Base-by-base conservation (phyloP, 2,888 invertebrate species). In the Troilus luridus region DNA sequence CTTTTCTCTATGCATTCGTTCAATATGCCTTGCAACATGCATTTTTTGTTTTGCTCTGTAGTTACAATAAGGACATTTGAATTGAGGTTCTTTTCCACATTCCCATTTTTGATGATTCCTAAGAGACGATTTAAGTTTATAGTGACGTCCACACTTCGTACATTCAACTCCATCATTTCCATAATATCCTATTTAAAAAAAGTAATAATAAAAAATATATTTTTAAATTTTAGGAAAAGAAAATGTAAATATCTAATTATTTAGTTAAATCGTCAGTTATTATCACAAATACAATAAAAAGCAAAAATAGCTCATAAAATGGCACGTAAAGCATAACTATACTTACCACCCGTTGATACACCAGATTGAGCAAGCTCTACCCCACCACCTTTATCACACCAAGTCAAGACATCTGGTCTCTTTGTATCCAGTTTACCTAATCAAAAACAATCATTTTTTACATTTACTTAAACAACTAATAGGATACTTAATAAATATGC, bases 21-120 rank as follows among this genome's bases (percentile, higher is more conserved):
- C 97, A 96, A 97, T 97, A 94, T 97, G 97, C 91, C 97, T 95
- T 91, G 97, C 97, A 94, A 97, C 97, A 94, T 97, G 97, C 97
- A 97, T 97, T 95, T 97, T 97, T 94, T 97, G 97, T 94, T 97
- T 97, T 93, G 97, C 97, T 93, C 97, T 96, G 94, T 97, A 97
- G n/a, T 96, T 96, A 94, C 97, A 97, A 94, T 96, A 97, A 54
- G 96, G 96, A 94, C 97, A 97, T 94, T 96, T 96, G 94, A 97
- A 97, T 94, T 97, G 97, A 41, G 97, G 97, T 94, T 97, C 97
- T 94, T 97, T 97, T 93, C 97, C 97, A 94, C 97, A 97, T 94
- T 97, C 97, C 97, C 97, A 97, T 94, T 97, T 97, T 95, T 97
- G 97, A 94, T 97, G 97, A 94, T 97, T 97, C 92, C 97, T 95